phyloP scores from a whole-genome alignment of 2,888 invertebrate species.

The Cosmia trapezina region DNA sequence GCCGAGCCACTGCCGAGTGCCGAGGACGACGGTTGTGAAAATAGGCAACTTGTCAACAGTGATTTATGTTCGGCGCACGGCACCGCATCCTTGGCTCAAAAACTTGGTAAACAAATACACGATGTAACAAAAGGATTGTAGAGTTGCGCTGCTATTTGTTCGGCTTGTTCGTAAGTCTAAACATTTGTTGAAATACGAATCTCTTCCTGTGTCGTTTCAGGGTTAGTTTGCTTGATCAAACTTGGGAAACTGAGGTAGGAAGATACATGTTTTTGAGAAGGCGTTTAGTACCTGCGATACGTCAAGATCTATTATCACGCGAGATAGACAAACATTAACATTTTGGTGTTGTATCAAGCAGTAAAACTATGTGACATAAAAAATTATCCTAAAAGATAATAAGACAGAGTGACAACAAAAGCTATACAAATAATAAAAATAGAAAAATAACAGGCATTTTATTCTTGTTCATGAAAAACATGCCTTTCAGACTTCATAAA shows the following conservation, averaged over 20 bases:
- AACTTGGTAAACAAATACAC: slow-evolving; percentile 69
- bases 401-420: slow-evolving; percentile 34
- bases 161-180: slow-evolving; percentile 63
- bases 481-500: slow-evolving; percentile 51
- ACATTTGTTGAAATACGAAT: slow-evolving; percentile 63
- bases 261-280: slow-evolving; percentile 19
- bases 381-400: slow-evolving; percentile 31
- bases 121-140: slow-evolving; percentile 65
- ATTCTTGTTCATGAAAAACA: slow-evolving; percentile 43
- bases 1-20: slow-evolving; percentile 60
- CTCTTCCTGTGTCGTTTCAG: slow-evolving; percentile 39
- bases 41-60: slow-evolving; percentile 73
- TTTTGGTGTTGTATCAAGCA: background rate
- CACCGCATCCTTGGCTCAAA: slow-evolving; percentile 73
- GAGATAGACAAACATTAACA: background rate
- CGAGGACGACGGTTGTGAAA: slow-evolving; percentile 75
- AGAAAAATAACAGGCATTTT: slow-evolving; percentile 44
- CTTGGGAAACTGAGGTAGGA: slow-evolving; percentile 18
- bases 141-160: slow-evolving; percentile 64
- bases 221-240: slow-evolving; percentile 51
- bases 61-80: slow-evolving; percentile 71
- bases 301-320: slow-evolving; percentile 3
- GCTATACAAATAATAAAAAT: slow-evolving; percentile 45
- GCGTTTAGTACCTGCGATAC: slow-evolving; percentile 4
- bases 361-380: background rate